These are phyloP conservation scores for Porites lutea DNA, from an alignment of 64 coral and sea anemone genomes.

Conservation along the genomic window DNA sequence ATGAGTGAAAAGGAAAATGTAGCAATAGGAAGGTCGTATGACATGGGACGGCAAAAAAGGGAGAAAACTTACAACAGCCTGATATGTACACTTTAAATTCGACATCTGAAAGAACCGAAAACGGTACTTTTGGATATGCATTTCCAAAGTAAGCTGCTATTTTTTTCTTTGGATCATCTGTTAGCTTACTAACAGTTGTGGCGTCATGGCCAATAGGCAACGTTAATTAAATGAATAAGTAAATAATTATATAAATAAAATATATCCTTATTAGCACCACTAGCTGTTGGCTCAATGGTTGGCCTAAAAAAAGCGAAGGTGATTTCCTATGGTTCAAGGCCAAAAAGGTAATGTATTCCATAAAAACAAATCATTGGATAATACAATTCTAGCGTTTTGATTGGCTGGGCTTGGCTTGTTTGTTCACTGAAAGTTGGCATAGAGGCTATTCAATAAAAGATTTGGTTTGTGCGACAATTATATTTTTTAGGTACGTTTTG, in stretches of 20 bases:
- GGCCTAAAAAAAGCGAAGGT: slow-evolving; percentile 18
- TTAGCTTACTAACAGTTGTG: neutral
- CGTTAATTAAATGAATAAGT: slow-evolving; percentile 1
- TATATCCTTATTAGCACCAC: neutral
- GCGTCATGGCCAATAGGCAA: slow-evolving; percentile 17
- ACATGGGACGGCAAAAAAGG: slow-evolving; percentile 61
- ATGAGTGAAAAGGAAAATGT: neutral
- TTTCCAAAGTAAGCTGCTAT: too few relatives aligned
- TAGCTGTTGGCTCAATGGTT: neutral
- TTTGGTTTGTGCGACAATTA: too few relatives aligned
- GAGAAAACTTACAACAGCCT: slow-evolving; percentile 50
- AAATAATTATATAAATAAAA: neutral
- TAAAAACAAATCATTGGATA: too few relatives aligned
- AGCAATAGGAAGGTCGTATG: slow-evolving; percentile 28
- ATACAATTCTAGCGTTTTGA: too few relatives aligned
- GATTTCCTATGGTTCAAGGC: neutral
- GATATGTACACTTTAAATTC: too few relatives aligned
- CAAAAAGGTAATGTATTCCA: too few relatives aligned
- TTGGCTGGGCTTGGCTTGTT: too few relatives aligned
- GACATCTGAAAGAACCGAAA: too few relatives aligned
- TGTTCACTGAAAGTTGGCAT: too few relatives aligned
- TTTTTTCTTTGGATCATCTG: neutral
- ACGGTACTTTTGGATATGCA: too few relatives aligned
- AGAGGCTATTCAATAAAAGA: too few relatives aligned
- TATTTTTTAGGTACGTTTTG: too few relatives aligned